A percentile compares a stretch with the other conserved stretches of the same genome.
phyloP scores from a whole-genome alignment of 2,888 invertebrate genomes.

The Trichacis sp. region DNA sequence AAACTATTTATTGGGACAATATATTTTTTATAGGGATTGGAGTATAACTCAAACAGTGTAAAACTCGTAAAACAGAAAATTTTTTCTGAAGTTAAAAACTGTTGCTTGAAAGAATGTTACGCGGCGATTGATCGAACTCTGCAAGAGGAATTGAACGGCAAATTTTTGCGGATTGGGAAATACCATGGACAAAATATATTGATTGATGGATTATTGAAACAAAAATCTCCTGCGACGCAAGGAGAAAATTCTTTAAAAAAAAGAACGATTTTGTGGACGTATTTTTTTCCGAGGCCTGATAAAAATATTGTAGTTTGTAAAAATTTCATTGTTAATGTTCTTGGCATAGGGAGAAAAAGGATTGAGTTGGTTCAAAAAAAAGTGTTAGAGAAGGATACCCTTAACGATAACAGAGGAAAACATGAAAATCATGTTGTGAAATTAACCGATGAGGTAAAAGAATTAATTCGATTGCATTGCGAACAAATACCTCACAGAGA shows the following conservation, averaged over 20 bases:
- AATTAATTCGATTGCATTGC: slow-evolving; percentile 12
- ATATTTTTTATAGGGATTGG: background rate
- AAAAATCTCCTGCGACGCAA: background rate
- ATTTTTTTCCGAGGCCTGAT: background rate
- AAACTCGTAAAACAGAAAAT: background rate
- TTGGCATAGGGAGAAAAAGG: background rate
- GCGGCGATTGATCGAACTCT: background rate
- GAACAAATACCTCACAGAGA: slow-evolving; percentile 10
- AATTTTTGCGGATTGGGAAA: background rate
- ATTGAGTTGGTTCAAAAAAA: background rate
- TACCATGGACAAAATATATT: background rate
- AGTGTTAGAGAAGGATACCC: background rate
- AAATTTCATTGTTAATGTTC: background rate
- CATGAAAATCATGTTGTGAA: slow-evolving; percentile 8
- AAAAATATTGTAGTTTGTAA: background rate
- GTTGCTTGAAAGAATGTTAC: background rate
- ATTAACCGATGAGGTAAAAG: slow-evolving; percentile 16
- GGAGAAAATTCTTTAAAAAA: background rate
- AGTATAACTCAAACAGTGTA: background rate
- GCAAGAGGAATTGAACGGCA: background rate
- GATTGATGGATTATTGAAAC: background rate
- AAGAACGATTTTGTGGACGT: background rate
- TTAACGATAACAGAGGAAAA: slow-evolving; percentile 8
- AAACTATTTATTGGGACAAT: too few species aligned
- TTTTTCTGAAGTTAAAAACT: background rate